Base-by-base conservation (phyloP, 1,140 invertebrate genomes). In the Oryctes rhinoceros region DNA sequence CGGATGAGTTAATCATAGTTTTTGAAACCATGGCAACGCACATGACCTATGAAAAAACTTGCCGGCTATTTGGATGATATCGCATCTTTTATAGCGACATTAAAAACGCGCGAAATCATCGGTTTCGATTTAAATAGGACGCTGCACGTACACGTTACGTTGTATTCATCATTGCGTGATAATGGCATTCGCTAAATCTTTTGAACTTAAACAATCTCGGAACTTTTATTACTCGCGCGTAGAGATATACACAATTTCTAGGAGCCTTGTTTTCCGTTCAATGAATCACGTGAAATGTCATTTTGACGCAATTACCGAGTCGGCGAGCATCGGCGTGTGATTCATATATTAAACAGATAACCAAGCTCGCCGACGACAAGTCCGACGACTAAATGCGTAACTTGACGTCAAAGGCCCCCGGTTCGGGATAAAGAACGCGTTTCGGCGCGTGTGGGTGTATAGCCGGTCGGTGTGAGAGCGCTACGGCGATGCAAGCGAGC, bases 341-440 rank as follows among this genome's bases (percentile, higher is more conserved):
- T 35, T 71, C 65, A 71, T 71, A 71, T 35, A 71, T 71, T 24
- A 71, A 71, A 71, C 24, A 71, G 65, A 71, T 71, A 71, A 71
- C 65, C 24, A 24, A 71, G 24, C 65, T 30, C 65, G 65, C 65
- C 65, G 65, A 35, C 65, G 65, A 71, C 65, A 71, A 71, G 6
- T 71, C 20, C 65, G 65, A 71, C 65, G 65, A 71, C 65, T 71
- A 71, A 71, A 71, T 71, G 65, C 65, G 65, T 71, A 71, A 71
- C 65, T 71, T 71, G 65, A 71, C 65, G 65, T 71, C 65, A 71
- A 71, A 71, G 24, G 65, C 65, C 65, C 65, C 65, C 65, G 24
- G 65, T 71, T 71, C 24, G 35, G 65, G 65, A 71, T 71, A 71
- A 71, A 71, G 65, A 71, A 71, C 65, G 65, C 65, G 65, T 71